Evolutionary conservation across 2,113 vertebrate genomes (phyloP).

Genomic region (Malurus elegans): DNA sequence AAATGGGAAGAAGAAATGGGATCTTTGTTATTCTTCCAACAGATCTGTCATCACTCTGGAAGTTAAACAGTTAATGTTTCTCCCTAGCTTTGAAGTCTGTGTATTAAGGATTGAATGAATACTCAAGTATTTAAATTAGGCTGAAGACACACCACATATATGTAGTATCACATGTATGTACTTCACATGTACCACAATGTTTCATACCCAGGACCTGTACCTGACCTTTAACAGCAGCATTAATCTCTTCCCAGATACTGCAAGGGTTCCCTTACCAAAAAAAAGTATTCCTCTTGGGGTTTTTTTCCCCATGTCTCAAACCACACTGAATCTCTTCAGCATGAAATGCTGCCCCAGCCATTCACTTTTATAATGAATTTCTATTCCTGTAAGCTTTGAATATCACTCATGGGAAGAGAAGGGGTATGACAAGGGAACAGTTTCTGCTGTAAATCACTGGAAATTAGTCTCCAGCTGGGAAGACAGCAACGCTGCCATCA

Average conservation of each 20-base stretch:
- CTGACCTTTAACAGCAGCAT: background rate
- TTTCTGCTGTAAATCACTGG: background rate
- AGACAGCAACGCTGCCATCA: background rate
- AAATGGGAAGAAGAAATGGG: background rate
- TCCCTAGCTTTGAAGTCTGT: background rate
- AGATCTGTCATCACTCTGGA: background rate
- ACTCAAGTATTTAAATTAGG: background rate
- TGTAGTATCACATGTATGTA: background rate
- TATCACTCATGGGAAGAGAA: rapidly evolving
- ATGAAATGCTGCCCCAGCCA: background rate
- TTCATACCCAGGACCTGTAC: background rate
- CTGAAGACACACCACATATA: background rate
- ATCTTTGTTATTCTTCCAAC: background rate
- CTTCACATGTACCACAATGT: rapidly evolving
- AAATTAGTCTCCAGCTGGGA: background rate
- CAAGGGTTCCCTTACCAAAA: background rate
- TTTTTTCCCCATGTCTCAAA: background rate
- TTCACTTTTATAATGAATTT: background rate
- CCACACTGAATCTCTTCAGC: background rate
- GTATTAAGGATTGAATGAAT: background rate
- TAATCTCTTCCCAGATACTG: background rate
- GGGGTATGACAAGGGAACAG: background rate
- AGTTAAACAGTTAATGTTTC: background rate
- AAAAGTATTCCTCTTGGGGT: background rate
- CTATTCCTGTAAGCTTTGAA: background rate